Base-by-base conservation (phyloP, 64 coral and sea anemone species). In the Cladopsammia gracilis region DNA sequence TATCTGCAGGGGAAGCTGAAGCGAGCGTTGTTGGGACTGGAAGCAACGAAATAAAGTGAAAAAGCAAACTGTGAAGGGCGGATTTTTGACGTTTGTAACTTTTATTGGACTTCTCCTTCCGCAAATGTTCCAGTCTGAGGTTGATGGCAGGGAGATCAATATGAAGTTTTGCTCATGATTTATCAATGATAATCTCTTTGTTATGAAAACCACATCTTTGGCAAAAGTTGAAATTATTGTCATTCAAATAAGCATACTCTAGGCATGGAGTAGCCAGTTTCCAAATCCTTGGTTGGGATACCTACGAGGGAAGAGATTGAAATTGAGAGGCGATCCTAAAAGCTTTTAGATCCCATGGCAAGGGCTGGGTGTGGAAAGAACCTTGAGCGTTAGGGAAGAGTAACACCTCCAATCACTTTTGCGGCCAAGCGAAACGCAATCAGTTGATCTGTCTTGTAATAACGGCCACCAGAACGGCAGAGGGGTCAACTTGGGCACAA, bases 11-110 rank as follows among this genome's bases (percentile, higher is more conserved):
- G 34, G 69, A 16, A 10, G 70, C 50, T 45, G 70, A 75, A 8
- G 69, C 70, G 10, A 88, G 50, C 1, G 53, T 24, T 53, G 50
- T 87, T 0, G 65, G 59, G n/a, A 9, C 24, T n/a, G 47, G 68
- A 8, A 73, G 23, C 3, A 51, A 87, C 6, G 51, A 43, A 7
- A 87, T 18, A 69, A 87, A 87, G 3, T 25, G 20, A 47, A 47
- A 11, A 47, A 87, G 64, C 53, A 57, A 19, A 2, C 7, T 23
- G 26, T 88, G 19, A 8, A 88, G 15, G 4, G 86, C 47, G 25
- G 85, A 87, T 51, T 87, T 87, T 47, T 86, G 62, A 16, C 23
- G 23, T 51, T 86, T 62, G 67, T 86, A 70, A 68, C 8, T 42
- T 46, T 86, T 86, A 13, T 25, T 19, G 46, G 19, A 10, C 26